These are phyloP conservation scores for Drosophila imparisetae DNA, from an alignment of 2,888 invertebrate genomes.

Conservation along the genomic window DNA sequence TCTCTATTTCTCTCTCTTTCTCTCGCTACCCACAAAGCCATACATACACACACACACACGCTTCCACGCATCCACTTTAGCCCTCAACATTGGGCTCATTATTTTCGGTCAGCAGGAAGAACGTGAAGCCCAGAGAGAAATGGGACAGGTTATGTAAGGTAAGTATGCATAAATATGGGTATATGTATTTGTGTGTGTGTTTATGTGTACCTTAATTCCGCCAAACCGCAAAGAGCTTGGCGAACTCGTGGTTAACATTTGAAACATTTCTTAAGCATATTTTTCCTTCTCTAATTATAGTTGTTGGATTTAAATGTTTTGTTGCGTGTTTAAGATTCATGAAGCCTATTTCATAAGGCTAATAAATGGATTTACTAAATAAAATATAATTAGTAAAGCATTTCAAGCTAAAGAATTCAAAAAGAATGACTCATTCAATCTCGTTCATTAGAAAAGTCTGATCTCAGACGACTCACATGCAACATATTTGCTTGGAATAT, in stretches of 20 bases:
- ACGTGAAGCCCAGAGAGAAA: slow-evolving; percentile 31
- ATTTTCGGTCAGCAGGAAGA: slow-evolving; percentile 68
- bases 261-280: slow-evolving; percentile 24
- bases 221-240: slow-evolving; percentile 61
- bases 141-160: slow-evolving; percentile 45
- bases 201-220: slow-evolving; percentile 51
- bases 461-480: neutral
- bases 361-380: neutral
- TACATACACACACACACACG: neutral
- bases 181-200: slow-evolving; percentile 19
- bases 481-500: neutral
- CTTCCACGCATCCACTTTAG: slow-evolving; percentile 27
- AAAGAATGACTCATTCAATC: neutral
- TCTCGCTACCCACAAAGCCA: slow-evolving; percentile 5
- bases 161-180: slow-evolving; percentile 5
- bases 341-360: neutral
- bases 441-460: neutral
- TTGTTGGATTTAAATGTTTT: neutral
- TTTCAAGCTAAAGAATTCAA: neutral
- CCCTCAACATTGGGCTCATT: slow-evolving; percentile 68
- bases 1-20: neutral
- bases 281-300: slow-evolving; percentile 2
- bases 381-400: neutral
- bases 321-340: slow-evolving; percentile 4
- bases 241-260: slow-evolving; percentile 42